These are phyloP conservation scores for Pentamera pediparva DNA, from an alignment of 53 echinoderm and acorn worm genomes.

Conservation along the genomic window DNA sequence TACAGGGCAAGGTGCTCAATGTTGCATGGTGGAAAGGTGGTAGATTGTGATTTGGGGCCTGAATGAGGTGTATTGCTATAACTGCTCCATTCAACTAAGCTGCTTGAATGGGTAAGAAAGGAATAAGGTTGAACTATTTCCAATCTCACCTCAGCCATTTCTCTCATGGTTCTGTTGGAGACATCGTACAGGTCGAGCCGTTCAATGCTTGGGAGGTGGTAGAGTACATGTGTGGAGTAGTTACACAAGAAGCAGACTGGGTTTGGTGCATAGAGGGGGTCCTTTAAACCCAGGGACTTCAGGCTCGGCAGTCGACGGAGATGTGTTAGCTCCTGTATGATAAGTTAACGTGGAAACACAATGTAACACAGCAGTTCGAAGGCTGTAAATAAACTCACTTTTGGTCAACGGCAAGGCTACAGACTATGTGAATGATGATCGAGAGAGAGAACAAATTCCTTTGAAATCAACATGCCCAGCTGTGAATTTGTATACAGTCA, in stretches of 20 bases:
- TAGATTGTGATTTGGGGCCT: too few relatives aligned
- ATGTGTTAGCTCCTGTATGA: constrained; percentile 72
- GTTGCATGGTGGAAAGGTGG: too few relatives aligned
- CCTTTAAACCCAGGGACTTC: constrained; percentile 79
- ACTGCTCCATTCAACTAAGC: too few relatives aligned
- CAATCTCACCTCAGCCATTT: constrained; percentile 91
- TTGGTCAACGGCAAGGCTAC: too few relatives aligned
- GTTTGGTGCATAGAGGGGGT: constrained; percentile 90
- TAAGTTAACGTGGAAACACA: too few relatives aligned
- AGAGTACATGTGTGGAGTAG: constrained; percentile 96
- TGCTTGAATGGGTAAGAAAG: too few relatives aligned
- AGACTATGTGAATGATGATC: too few relatives aligned
- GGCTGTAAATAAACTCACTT: background rate
- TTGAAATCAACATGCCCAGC: too few relatives aligned
- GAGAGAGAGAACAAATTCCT: background rate
- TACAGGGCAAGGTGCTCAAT: too few relatives aligned
- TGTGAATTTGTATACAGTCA: too few relatives aligned
- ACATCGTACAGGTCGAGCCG: constrained; percentile 93
- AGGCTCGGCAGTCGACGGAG: constrained; percentile 71
- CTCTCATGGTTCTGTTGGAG: constrained; percentile 79
- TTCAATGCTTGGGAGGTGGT: constrained; percentile 83
- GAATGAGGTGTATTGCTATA: too few relatives aligned
- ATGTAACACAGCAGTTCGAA: background rate
- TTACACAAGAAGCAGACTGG: constrained; percentile 96
- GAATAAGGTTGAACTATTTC: too few relatives aligned